Evolutionary conservation across 2,888 invertebrate species (phyloP).

Genomic region (Pogonocherus hispidulus): DNA sequence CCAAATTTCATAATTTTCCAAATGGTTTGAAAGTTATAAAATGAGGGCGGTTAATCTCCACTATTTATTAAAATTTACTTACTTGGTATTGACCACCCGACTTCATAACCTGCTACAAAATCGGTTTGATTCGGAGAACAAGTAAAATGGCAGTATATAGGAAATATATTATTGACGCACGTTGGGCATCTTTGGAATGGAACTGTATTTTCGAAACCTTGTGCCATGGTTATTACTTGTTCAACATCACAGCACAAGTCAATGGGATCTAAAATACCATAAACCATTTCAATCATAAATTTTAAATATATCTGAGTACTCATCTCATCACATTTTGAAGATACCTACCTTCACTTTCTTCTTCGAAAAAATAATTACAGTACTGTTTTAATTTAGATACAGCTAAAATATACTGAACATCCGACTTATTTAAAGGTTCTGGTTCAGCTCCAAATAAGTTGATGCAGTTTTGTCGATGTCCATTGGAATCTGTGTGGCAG

Average conservation of each 20-base stretch:
- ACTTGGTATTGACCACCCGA: background rate
- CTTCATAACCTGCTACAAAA: slow-evolving; percentile 66
- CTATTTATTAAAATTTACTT: background rate
- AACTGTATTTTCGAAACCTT: slow-evolving; percentile 75
- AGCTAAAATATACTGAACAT: slow-evolving; percentile 56
- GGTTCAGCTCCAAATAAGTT: slow-evolving; percentile 62
- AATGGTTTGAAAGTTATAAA: too few relatives aligned
- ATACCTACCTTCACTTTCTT: slow-evolving; percentile 57
- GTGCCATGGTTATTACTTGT: slow-evolving; percentile 72
- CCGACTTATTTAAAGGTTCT: slow-evolving; percentile 60
- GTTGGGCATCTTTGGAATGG: slow-evolving; percentile 86
- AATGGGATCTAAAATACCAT: slow-evolving; percentile 18
- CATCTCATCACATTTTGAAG: too few relatives aligned
- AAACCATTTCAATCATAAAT: background rate
- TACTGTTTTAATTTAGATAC: slow-evolving; percentile 70
- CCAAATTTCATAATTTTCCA: too few relatives aligned
- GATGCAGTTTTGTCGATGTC: slow-evolving; percentile 47
- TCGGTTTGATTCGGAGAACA: slow-evolving; percentile 82
- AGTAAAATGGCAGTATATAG: slow-evolving; percentile 84
- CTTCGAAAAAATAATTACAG: slow-evolving; percentile 74
- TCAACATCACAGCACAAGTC: slow-evolving; percentile 74
- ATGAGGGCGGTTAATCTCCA: too few relatives aligned
- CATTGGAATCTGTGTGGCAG: slow-evolving; percentile 43
- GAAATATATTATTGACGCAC: slow-evolving; percentile 83
- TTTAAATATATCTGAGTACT: too few relatives aligned